These are phyloP conservation scores for Hirtodrosophila trivittata DNA, from an alignment of 2,888 invertebrate genomes.

Conservation along the genomic window DNA sequence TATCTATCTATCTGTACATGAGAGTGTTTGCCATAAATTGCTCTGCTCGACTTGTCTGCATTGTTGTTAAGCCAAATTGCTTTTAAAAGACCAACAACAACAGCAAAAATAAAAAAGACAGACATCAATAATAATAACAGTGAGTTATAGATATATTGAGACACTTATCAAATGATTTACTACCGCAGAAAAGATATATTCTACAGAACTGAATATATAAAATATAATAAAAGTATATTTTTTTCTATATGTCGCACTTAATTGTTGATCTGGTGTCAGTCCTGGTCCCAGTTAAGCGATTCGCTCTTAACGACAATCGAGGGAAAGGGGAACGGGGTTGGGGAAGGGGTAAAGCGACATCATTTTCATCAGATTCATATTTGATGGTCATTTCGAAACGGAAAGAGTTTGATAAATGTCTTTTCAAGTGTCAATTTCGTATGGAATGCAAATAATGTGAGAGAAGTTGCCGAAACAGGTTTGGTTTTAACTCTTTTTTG, in stretches of 20 bases:
- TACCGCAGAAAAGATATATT: constrained; percentile 30
- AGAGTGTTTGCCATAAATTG: constrained; percentile 55
- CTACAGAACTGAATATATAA: constrained; percentile 23
- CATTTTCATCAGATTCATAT: constrained; percentile 39
- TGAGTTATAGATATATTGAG: constrained; percentile 26
- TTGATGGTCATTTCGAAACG: constrained; percentile 30
- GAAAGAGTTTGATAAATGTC: constrained; percentile 59
- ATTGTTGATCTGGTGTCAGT: constrained; percentile 27
- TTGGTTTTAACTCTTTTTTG: constrained; percentile 10
- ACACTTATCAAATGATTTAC: constrained; percentile 58
- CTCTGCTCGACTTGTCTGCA: constrained; percentile 57
- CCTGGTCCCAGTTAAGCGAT: constrained; percentile 8
- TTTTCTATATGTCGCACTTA: constrained; percentile 12
- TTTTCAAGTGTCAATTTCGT: constrained; percentile 62
- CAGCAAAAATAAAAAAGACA: constrained; percentile 14
- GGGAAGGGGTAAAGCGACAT: constrained; percentile 8
- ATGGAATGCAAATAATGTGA: constrained; percentile 20
- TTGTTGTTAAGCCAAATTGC: constrained; percentile 75
- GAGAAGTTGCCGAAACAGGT: constrained; percentile 17
- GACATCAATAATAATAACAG: constrained; percentile 20
- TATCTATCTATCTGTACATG: constrained; percentile 21
- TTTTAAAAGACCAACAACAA: constrained; percentile 47
- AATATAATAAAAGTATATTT: constrained; percentile 18
- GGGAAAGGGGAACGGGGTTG: neutral
- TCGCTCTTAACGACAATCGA: no score